These are phyloP conservation scores for Actinostola sp. DNA, from an alignment of 92 coral and sea anemone genomes.

Conservation along the genomic window DNA sequence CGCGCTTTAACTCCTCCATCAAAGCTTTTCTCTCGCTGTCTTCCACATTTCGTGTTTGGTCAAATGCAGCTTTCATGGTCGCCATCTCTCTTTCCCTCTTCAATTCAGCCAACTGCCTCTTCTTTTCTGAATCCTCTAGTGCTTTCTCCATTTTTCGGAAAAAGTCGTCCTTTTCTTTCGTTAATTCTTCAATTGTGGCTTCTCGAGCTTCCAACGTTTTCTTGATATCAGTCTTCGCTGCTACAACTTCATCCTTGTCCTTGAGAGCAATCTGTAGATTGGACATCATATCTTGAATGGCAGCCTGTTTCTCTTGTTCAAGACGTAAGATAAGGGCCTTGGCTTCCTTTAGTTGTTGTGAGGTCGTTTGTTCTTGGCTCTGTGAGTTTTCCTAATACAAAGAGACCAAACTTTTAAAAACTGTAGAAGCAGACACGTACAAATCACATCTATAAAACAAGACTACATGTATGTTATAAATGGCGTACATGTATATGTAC, in stretches of 20 bases:
- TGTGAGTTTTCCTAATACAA: constrained; percentile 79
- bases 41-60: constrained; percentile 61
- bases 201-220: constrained; percentile 62
- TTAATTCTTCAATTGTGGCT: constrained; percentile 71
- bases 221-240: constrained; percentile 51
- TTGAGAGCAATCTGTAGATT: constrained; percentile 82
- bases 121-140: constrained; percentile 88
- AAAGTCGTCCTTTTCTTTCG: constrained; percentile 86
- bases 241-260: constrained; percentile 80
- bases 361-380: constrained; percentile 48
- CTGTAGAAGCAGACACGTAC: no score
- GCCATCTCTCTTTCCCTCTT: constrained; percentile 84
- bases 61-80: constrained; percentile 68
- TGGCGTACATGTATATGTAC: no score
- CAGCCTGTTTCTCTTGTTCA: constrained; percentile 92
- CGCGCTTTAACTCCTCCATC: constrained; percentile 86
- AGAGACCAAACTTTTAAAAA: no score
- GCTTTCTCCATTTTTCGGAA: constrained; percentile 94
- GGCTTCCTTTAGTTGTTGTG: constrained; percentile 82
- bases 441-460: no score
- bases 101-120: constrained; percentile 70
- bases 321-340: constrained; percentile 76
- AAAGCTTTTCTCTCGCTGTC: constrained; percentile 79
- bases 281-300: constrained; percentile 98
- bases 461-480: no score